Conservation (phyloP, 2,797 vertebrate species). For the Sebastes cheni region DNA sequence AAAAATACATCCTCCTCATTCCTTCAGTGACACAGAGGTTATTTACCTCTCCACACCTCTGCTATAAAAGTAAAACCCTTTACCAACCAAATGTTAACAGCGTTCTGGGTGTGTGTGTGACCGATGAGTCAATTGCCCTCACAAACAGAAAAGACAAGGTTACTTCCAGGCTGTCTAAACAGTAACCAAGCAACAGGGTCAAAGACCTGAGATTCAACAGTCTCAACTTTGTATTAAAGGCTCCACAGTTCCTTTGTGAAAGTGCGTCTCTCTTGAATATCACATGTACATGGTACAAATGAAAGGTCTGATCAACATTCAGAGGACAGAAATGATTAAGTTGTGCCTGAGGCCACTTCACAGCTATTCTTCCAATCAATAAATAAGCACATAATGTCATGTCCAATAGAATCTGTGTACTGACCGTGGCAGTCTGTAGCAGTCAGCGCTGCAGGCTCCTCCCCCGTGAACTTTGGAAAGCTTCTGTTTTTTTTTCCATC, state of each 20-base stretch:
- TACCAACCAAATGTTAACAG: not conserved
- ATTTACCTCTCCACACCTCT: slow-evolving; percentile 33
- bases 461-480: slow-evolving; percentile 76
- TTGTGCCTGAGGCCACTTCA: not conserved
- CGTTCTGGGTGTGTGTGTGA: slow-evolving; percentile 31
- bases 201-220: slow-evolving; percentile 70
- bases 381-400: not conserved
- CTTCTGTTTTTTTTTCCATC: not conserved
- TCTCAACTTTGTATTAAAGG: slow-evolving; percentile 42
- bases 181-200: slow-evolving; percentile 82
- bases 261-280: not conserved
- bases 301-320: not conserved
- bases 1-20: not conserved
- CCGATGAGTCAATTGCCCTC: slow-evolving; percentile 57
- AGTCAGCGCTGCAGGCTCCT: slow-evolving; percentile 56
- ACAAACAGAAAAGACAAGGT: slow-evolving; percentile 47
- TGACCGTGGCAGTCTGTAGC: not conserved
- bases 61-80: slow-evolving; percentile 29
- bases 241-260: not conserved
- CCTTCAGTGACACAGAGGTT: slow-evolving; percentile 6
- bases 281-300: not conserved
- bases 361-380: not conserved
- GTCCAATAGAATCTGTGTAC: not conserved
- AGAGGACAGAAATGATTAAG: not conserved
- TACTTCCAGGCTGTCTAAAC: slow-evolving; percentile 63